Conservation (phyloP, 2,113 vertebrate genomes). For the Pica pica region DNA sequence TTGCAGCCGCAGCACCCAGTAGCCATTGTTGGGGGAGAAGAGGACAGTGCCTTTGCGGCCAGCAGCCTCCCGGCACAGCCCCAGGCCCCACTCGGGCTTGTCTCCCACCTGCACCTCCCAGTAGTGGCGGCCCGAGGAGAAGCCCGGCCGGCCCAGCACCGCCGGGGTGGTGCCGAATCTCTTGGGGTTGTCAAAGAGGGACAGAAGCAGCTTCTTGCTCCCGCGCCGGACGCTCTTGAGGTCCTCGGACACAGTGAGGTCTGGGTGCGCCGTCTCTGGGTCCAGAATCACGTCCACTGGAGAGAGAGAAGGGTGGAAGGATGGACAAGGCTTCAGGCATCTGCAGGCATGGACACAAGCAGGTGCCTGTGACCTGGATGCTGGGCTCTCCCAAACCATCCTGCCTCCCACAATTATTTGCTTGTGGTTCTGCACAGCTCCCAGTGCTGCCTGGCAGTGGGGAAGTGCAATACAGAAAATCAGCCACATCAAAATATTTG, state of each 20-base stretch:
- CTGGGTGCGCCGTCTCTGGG: slow-evolving; percentile 72
- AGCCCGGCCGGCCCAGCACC: slow-evolving; percentile 77
- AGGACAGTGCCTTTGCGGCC: slow-evolving; percentile 76
- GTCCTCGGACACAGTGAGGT: slow-evolving; percentile 74
- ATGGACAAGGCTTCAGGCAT: not conserved
- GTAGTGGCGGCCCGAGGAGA: slow-evolving; percentile 76
- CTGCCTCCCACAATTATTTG: not conserved
- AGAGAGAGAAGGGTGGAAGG: not conserved
- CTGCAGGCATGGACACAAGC: not conserved
- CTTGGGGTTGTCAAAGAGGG: slow-evolving; percentile 64
- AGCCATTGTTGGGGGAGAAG: slow-evolving; percentile 80
- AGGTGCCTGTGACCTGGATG: not conserved
- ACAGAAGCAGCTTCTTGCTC: slow-evolving; percentile 65
- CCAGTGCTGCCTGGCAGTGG: not conserved
- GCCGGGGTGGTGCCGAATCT: slow-evolving; percentile 73
- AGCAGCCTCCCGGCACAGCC: slow-evolving; percentile 76
- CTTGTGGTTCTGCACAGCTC: not conserved
- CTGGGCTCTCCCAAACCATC: not conserved
- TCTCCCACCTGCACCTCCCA: slow-evolving; percentile 88
- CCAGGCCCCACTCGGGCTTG: slow-evolving; percentile 83
- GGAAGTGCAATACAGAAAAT: not conserved
- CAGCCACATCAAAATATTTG: not conserved
- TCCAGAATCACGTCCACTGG: slow-evolving; percentile 69
- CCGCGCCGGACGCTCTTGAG: slow-evolving; percentile 73
- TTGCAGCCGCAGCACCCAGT: slow-evolving; percentile 83